Evolutionary conservation across 1,140 invertebrate genomes (phyloP).

Genomic region (Akabosia matsudoensis): DNA sequence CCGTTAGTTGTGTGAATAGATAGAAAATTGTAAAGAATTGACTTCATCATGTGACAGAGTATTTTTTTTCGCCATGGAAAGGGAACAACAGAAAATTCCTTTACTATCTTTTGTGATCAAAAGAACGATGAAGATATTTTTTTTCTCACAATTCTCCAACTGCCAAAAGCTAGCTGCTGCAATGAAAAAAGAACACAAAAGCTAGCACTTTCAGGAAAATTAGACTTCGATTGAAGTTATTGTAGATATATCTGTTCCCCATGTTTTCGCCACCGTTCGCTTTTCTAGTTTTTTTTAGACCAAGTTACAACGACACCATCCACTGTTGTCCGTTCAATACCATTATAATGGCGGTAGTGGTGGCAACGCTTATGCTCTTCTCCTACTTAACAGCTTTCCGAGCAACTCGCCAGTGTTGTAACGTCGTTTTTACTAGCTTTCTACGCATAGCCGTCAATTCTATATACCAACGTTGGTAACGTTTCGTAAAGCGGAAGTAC

Average conservation of each 20-base stretch:
- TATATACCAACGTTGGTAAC: no score
- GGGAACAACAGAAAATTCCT: neutral
- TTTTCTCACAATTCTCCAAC: slow-evolving; percentile 45
- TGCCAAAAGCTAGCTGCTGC: slow-evolving; percentile 47
- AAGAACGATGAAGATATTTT: slow-evolving; percentile 37
- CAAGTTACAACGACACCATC: neutral
- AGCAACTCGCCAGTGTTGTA: no score
- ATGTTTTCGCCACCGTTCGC: slow-evolving; percentile 39
- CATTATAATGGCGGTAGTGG: no score
- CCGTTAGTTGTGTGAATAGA: neutral
- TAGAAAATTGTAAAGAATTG: neutral
- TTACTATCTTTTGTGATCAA: slow-evolving; percentile 42
- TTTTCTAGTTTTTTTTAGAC: neutral
- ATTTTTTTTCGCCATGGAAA: neutral
- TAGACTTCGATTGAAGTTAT: slow-evolving; percentile 47
- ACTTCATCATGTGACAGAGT: neutral
- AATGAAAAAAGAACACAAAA: slow-evolving; percentile 39
- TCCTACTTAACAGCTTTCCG: no score
- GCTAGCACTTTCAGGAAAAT: slow-evolving; percentile 46
- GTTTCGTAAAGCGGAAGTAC: no score
- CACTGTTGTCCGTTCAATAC: neutral
- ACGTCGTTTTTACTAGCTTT: no score
- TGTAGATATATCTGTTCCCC: slow-evolving; percentile 42
- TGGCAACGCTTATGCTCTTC: no score
- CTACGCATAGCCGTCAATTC: no score